Conservation (phyloP, 2,113 vertebrate species). For the Myrmecophaga tridactyla region DNA sequence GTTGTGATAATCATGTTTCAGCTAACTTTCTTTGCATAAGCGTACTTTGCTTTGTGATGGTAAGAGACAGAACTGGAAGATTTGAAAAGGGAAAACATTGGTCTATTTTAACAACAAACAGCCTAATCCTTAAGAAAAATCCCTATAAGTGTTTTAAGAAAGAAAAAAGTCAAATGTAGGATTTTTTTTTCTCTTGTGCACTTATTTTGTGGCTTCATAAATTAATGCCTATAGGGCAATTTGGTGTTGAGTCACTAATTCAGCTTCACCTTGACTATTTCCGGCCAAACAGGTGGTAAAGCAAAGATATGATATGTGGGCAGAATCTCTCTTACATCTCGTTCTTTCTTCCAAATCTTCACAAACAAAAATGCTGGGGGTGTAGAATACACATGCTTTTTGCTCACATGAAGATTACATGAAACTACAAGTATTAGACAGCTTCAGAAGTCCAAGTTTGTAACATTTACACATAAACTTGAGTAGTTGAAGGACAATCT, state of each 20-base stretch:
- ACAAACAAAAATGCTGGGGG: conserved; percentile 41
- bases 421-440: conserved; percentile 55
- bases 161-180: background rate
- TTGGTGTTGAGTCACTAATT: background rate
- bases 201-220: background rate
- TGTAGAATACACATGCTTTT: conserved; percentile 22
- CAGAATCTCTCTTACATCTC: background rate
- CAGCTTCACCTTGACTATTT: conserved; percentile 23
- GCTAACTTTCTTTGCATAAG: background rate
- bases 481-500: background rate
- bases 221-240: background rate
- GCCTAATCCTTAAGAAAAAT: background rate
- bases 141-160: background rate
- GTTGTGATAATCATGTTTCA: background rate
- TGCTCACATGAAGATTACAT: conserved; percentile 43
- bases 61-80: background rate
- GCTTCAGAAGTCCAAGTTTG: conserved; percentile 22
- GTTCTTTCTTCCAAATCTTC: conserved; percentile 45
- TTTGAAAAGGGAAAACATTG: background rate
- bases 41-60: background rate
- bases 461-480: conserved; percentile 46
- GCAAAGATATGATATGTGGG: background rate
- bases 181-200: background rate
- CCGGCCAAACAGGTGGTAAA: background rate
- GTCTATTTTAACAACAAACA: background rate